phyloP scores from a whole-genome alignment of 2,797 vertebrate genomes.

The Austrolebias charrua region DNA sequence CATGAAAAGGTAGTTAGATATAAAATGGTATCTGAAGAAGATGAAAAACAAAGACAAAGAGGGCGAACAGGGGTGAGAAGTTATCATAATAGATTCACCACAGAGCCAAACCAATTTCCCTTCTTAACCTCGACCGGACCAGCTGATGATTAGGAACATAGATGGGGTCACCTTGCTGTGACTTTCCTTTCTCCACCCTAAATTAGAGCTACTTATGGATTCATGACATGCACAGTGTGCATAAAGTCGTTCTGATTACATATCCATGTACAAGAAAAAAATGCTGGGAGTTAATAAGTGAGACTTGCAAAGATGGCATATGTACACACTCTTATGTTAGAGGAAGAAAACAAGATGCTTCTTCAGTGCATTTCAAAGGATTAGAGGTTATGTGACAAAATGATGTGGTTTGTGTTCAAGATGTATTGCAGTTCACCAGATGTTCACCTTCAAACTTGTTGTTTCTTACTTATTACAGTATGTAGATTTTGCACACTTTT shows the following conservation, averaged over 20 bases:
- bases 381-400: no score
- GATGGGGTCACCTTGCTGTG: conserved; percentile 69
- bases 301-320: conserved; percentile 23
- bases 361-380: conserved; percentile 7
- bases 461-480: no score
- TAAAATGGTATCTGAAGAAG: conserved; percentile 52
- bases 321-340: conserved; percentile 15
- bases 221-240: conserved; percentile 62
- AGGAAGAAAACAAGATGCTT: conserved; percentile 8
- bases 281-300: conserved; percentile 43
- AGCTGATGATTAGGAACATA: conserved; percentile 69
- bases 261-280: conserved; percentile 33
- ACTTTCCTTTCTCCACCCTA: conserved; percentile 31
- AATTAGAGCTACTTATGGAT: conserved; percentile 71
- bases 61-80: conserved; percentile 36
- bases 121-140: conserved; percentile 69
- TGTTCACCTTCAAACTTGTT: no score
- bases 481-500: no score
- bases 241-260: conserved; percentile 41
- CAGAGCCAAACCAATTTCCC: conserved; percentile 73
- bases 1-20: conserved; percentile 41
- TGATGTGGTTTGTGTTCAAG: no score
- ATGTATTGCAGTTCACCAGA: no score
- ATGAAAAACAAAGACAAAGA: conserved; percentile 58
- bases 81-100: conserved; percentile 73